Evolutionary conservation across 2,888 invertebrate genomes (phyloP), one percentile per base, ranked within the genome.

Genomic region (Pristionchus entomophagus): DNA sequence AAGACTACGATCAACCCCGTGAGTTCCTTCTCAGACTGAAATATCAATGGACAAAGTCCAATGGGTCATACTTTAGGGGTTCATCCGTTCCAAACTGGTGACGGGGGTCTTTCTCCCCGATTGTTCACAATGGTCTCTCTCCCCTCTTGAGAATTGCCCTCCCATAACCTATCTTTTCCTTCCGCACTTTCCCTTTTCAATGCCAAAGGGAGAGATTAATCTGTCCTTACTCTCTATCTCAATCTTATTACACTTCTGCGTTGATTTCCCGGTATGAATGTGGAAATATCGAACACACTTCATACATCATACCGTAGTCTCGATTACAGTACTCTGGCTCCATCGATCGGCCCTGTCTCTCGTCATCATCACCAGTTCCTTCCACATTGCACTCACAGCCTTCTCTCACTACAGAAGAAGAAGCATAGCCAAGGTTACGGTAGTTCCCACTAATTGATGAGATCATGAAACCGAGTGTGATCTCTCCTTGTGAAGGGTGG

Each of bases 121-220:
- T 73, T 45, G 73, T 26, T 45, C 73, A 19, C 41, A 10, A 35
- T 73, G n/a, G n/a, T 45, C n/a, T 73, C 32, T 45, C 73, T 22
- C 8, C 12, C 41, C 41, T 22, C 45, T 73, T 45, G 65, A 35
- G 65, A 65, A 73, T 26, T 73, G 17, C 73, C 73, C n/a, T 26
- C 45, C 26, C 73, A 14, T 41, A 73, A 32, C 41, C 41, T 4
- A 73, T 65, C 35, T 17, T 19, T 41, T 73, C 41, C 41, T 41
- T 73, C 41, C 41, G 41, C 73, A 41, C 73, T 73, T 73, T 73
- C 73, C 10, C 73, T 73, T 73, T 73, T 26, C 41, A 41, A 45
- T 73, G 38, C 73, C 73, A 73, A 73, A 41, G 73, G 19, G 26
- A 35, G 32, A 65, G 35, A 59, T 59, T 17, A 35, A 65, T 17